Percentiles rank a stretch among this genome's conserved stretches.
Evolutionary conservation across 2,113 vertebrate genomes (phyloP).

Genomic region (Mohoua ochrocephala): DNA sequence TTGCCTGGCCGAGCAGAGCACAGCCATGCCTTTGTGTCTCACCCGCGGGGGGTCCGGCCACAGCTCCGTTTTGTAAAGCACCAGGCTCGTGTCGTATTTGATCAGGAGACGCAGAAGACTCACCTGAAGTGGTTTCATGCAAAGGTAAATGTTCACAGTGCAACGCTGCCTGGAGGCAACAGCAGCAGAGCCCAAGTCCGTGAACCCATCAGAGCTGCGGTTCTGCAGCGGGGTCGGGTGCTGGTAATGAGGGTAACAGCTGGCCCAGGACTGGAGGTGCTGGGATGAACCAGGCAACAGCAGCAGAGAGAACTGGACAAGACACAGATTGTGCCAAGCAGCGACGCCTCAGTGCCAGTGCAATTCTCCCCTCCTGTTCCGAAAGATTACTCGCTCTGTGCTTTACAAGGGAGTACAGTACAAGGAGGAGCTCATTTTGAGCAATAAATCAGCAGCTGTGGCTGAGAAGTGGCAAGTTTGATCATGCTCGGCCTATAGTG

Average conservation of each 20-base stretch:
- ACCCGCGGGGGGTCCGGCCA: accelerated
- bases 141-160: background rate
- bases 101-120: background rate
- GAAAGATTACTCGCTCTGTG: background rate
- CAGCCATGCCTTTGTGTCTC: accelerated
- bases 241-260: background rate
- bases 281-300: background rate
- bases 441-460: background rate
- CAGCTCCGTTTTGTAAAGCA: accelerated
- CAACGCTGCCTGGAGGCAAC: background rate
- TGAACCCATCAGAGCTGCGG: accelerated
- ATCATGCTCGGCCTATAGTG: background rate
- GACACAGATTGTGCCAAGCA: accelerated
- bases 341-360: accelerated
- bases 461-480: background rate
- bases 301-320: background rate
- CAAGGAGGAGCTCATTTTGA: background rate
- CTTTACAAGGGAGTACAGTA: background rate
- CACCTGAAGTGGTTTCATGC: background rate
- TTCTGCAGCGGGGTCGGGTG: accelerated
- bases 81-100: accelerated
- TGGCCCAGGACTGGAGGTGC: background rate
- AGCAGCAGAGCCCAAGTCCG: background rate
- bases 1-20: background rate
- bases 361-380: background rate